A percentile compares a stretch with the other conserved stretches of the same genome.
These are phyloP conservation scores for Perca fluviatilis DNA, from an alignment of 2,113 vertebrate genomes.

Conservation along the genomic window DNA sequence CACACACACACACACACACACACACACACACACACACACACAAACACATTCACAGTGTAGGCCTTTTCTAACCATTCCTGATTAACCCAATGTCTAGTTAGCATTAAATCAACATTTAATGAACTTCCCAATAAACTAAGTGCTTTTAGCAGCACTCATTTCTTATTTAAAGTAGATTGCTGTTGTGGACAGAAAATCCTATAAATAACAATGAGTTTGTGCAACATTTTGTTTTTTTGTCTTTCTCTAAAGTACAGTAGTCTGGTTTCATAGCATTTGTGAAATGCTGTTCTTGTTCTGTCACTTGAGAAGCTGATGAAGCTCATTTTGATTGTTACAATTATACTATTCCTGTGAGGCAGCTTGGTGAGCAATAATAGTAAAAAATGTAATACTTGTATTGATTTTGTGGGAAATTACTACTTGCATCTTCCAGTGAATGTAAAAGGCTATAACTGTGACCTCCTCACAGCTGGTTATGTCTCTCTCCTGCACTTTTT, in stretches of 20 bases:
- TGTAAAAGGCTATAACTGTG: neutral
- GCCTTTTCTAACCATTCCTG: conserved; percentile 6
- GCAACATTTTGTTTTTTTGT: neutral
- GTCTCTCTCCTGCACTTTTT: neutral
- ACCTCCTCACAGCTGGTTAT: neutral
- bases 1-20: neutral
- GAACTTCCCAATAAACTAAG: conserved; percentile 56
- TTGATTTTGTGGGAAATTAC: conserved; percentile 41
- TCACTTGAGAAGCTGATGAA: conserved; percentile 11
- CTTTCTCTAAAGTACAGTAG: neutral
- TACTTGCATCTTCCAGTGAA: conserved; percentile 27
- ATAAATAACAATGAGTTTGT: conserved; percentile 35
- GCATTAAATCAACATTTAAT: conserved; percentile 44
- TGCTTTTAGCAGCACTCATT: conserved; percentile 43
- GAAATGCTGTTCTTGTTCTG: neutral
- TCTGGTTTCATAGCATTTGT: neutral
- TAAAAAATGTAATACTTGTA: conserved; percentile 35
- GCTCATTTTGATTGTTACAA: conserved; percentile 22
- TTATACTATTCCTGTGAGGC: conserved; percentile 9
- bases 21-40: neutral
- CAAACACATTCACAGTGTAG: neutral
- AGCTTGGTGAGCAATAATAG: conserved; percentile 9
- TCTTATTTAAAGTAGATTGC: conserved; percentile 38
- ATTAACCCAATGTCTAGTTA: conserved; percentile 25
- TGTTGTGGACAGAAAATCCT: conserved; percentile 50